Evolutionary conservation across 2,888 invertebrate genomes (phyloP).

Genomic region (Leptarthrus brevirostris): DNA sequence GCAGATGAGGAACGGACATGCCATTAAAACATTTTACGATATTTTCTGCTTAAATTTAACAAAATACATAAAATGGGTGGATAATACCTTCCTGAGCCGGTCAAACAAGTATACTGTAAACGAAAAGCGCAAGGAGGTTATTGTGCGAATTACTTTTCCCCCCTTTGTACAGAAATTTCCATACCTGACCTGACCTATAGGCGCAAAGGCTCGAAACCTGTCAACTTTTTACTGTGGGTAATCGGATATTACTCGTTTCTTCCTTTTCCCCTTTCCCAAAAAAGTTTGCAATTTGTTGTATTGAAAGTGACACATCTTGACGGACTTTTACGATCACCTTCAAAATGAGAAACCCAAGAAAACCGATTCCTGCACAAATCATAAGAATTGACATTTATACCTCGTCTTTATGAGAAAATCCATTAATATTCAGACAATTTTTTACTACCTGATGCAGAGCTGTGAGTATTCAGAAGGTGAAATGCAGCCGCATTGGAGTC

Average conservation of each 20-base stretch:
- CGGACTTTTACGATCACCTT: conserved; percentile 26
- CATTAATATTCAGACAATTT: conserved; percentile 42
- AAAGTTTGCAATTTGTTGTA: background rate
- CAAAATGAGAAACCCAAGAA: conserved; percentile 23
- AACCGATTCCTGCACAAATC: conserved; percentile 27
- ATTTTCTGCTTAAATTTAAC: conserved; percentile 3
- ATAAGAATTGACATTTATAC: conserved; percentile 38
- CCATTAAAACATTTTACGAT: conserved; percentile 51
- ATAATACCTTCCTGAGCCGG: background rate
- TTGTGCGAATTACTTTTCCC: background rate
- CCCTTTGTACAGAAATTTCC: background rate
- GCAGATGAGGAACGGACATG: conserved; percentile 49
- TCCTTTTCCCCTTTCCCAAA: background rate
- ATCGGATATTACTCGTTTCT: background rate
- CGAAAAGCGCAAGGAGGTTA: background rate
- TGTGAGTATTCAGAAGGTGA: conserved; percentile 22
- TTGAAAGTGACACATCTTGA: background rate
- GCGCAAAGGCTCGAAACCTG: background rate
- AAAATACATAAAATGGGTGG: conserved; percentile 1
- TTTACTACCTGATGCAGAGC: conserved; percentile 37
- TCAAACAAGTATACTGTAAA: background rate
- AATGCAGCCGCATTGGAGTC: background rate
- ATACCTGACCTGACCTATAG: background rate
- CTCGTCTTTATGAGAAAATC: conserved; percentile 19
- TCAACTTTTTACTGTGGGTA: background rate